A percentile compares a stretch with the other conserved stretches of the same genome.
These are phyloP conservation scores for Andrena bicolor DNA, from an alignment of 2,888 invertebrate genomes.

Conservation along the genomic window DNA sequence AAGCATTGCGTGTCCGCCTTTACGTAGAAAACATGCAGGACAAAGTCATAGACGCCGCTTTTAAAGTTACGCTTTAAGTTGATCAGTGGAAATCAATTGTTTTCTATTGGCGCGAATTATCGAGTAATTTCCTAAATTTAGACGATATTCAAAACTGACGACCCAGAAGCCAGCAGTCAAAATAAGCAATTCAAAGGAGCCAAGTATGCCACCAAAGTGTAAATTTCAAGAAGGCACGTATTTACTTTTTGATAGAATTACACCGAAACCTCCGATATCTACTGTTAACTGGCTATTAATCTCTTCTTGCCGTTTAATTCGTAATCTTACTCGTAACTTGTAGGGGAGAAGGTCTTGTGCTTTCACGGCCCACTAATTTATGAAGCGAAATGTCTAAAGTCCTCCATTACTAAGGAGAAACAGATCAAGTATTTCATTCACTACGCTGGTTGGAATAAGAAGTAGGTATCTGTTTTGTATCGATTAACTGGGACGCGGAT, in stretches of 20 bases:
- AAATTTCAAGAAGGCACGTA: constrained; percentile 90
- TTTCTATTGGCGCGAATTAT: constrained; percentile 53
- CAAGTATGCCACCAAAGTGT: constrained; percentile 88
- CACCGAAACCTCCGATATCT: neutral
- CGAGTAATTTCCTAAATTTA: constrained; percentile 28
- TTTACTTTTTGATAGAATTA: neutral
- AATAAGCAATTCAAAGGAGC: constrained; percentile 57
- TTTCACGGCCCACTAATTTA: constrained; percentile 98
- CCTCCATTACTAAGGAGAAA: constrained; percentile 93
- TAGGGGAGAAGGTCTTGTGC: constrained; percentile 96
- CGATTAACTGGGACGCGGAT: neutral
- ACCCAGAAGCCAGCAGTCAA: constrained; percentile 35
- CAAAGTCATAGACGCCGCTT: constrained; percentile 40
- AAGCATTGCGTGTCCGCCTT: constrained; percentile 25
- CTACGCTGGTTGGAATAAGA: constrained; percentile 99
- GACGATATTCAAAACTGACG: constrained; percentile 35
- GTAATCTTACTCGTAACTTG: constrained; percentile 22
- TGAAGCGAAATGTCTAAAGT: constrained; percentile 97
- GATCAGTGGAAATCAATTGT: constrained; percentile 46
- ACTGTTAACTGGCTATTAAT: constrained; percentile 17
- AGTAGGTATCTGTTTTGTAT: constrained; percentile 87
- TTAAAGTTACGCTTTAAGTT: constrained; percentile 47
- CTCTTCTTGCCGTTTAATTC: constrained; percentile 7
- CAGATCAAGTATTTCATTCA: constrained; percentile 96
- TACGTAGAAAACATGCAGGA: neutral